Base-by-base conservation (phyloP, 2,888 invertebrate genomes). In the Synergus itoensis region DNA sequence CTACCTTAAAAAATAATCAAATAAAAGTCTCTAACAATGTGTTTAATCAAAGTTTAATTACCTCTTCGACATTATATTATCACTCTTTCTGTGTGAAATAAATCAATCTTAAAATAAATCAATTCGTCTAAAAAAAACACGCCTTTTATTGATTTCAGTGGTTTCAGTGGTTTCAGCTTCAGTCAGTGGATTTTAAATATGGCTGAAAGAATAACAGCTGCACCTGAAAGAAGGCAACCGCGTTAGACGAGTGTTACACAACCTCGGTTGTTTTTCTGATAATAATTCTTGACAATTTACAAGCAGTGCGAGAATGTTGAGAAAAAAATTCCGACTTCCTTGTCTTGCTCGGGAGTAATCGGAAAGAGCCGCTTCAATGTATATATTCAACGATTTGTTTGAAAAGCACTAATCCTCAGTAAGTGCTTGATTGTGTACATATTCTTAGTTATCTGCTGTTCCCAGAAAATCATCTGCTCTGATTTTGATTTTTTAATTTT, bases 141-240 rank as follows among this genome's bases (percentile, higher is more conserved):
- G 9, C 8, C 8, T 53, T 53, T 57, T 36, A 36, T 36, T 36
- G 36, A 36, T 36, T 36, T 7, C 36, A 36, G 36, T 36, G 3
- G 8, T 53, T 53, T n/a, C 7, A 43, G 4, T 14, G 8, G n/a
- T n/a, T 16, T 53, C n/a, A 8, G n/a, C 8, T 16, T 53, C n/a
- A 8, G 53, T 21, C 0, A 12, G 21, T n/a, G 36, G 28, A 36
- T 53, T 73, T 73, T 73, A 73, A 73, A 73, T 53, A 73, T 48
- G 73, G 73, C 53, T 7, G 11, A 11, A 18, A 28, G 40, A 16
- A 53, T 9, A 57, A 40, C 53, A 73, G 53, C n/a, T 73, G 69
- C 60, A 60, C n/a, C 16, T 67, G 36, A 48, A 7, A 8, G 8
- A 48, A n/a, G 14, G 14, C 16, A 53, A 1, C 67, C 41, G 43